Percentiles rank a stretch among this genome's conserved stretches.
Evolutionary conservation across 2,113 vertebrate genomes (phyloP).

Genomic region (Tylochromis polylepis): DNA sequence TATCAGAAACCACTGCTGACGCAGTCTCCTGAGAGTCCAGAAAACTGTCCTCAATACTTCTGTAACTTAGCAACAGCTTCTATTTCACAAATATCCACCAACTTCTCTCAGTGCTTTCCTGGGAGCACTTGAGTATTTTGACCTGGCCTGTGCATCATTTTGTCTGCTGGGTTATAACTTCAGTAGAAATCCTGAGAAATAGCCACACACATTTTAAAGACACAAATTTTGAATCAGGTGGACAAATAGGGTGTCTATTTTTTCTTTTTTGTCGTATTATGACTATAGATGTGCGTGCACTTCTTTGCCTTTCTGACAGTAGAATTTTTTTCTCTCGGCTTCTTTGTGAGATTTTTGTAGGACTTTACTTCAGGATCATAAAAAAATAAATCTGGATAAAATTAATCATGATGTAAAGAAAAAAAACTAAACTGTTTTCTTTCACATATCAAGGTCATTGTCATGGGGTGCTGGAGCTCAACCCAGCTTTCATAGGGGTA

Average conservation of each 20-base stretch:
- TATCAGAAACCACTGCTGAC: constrained; percentile 2
- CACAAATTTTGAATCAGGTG: neutral
- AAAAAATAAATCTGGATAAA: neutral
- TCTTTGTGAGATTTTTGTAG: neutral
- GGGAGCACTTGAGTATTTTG: constrained; percentile 17
- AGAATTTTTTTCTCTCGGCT: neutral
- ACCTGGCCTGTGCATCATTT: neutral
- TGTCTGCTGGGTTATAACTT: neutral
- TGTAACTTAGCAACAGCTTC: constrained; percentile 67
- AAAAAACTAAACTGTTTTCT: neutral
- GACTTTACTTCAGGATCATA: neutral
- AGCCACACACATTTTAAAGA: neutral
- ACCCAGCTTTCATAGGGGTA: neutral
- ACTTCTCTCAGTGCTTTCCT: constrained; percentile 26
- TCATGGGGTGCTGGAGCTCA: neutral
- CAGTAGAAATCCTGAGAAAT: neutral
- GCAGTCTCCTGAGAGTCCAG: constrained; percentile 15
- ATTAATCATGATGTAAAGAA: neutral
- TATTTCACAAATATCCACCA: constrained; percentile 44
- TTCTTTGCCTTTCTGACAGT: neutral
- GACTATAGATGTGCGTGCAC: neutral
- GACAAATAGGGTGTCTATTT: neutral
- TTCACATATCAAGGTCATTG: neutral
- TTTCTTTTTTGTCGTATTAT: neutral
- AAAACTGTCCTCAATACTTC: constrained; percentile 28